Percentiles rank a stretch among this genome's conserved stretches.
Evolutionary conservation across 23 tunicate species (phyloP).

Genomic region (Halocynthia aurantium): DNA sequence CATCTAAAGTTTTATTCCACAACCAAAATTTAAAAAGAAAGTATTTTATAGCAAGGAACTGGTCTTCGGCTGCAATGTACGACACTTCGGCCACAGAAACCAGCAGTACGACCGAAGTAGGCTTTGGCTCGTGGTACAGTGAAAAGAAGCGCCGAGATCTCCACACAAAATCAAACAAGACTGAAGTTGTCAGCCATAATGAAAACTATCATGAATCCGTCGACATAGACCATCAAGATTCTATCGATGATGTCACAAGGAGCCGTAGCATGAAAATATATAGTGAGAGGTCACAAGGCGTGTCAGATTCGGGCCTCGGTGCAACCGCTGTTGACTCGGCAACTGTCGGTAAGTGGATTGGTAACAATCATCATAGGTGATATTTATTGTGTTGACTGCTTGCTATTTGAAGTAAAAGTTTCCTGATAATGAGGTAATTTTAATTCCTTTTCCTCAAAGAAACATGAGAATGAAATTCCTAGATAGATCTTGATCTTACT

Average conservation of each 20-base stretch:
- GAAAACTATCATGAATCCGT: neutral
- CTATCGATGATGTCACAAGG: no score
- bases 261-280: no score
- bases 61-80: constrained; percentile 63
- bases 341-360: constrained; percentile 41
- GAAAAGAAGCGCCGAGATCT: neutral
- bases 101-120: constrained; percentile 29
- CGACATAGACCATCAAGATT: neutral
- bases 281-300: neutral
- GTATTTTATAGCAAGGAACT: constrained; percentile 24
- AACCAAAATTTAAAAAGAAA: no score
- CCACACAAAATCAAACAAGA: neutral
- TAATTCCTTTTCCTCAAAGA: no score
- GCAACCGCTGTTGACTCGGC: constrained; percentile 75
- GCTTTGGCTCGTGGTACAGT: constrained; percentile 1
- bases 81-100: constrained; percentile 84
- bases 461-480: no score
- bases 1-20: no score
- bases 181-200: neutral
- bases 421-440: no score
- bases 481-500: no score
- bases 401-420: no score
- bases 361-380: no score
- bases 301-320: constrained; percentile 81
- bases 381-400: no score